Evolutionary conservation across 2,888 invertebrate species (phyloP).

Genomic region (Calliopum simillimum): DNA sequence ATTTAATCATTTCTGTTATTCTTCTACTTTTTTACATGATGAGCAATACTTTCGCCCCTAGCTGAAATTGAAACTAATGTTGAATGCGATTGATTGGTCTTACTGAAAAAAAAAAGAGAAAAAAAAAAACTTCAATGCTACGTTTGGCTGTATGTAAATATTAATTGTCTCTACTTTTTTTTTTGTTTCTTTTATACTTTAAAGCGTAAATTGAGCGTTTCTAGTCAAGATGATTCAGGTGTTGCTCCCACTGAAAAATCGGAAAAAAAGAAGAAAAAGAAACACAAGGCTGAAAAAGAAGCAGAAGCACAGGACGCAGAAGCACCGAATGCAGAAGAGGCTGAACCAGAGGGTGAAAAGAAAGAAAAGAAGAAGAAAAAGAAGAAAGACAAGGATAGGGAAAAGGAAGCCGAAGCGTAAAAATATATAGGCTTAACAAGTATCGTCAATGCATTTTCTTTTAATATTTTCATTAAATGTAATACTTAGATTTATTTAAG

Average conservation of each 20-base stretch:
- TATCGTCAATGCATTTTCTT: background rate
- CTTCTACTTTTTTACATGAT: slow-evolving; percentile 40
- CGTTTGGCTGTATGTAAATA: too few species aligned
- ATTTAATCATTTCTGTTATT: slow-evolving; percentile 24
- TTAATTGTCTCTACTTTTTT: too few species aligned
- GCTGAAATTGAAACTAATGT: slow-evolving; percentile 52
- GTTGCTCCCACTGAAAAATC: slow-evolving; percentile 64
- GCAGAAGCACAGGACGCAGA: slow-evolving; percentile 54
- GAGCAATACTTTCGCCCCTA: slow-evolving; percentile 58
- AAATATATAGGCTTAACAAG: background rate
- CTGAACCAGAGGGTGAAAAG: slow-evolving; percentile 61
- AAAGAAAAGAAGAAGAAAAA: slow-evolving; percentile 80
- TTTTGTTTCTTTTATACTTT: slow-evolving; percentile 8
- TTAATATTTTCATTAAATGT: background rate
- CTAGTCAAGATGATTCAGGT: slow-evolving; percentile 65
- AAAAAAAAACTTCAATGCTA: too few species aligned
- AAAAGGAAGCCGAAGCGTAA: slow-evolving; percentile 67
- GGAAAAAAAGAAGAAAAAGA: slow-evolving; percentile 74
- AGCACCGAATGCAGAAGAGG: slow-evolving; percentile 55
- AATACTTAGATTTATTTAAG: too few species aligned
- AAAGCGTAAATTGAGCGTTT: slow-evolving; percentile 71
- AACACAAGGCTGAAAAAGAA: slow-evolving; percentile 72
- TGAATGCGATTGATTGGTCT: slow-evolving; percentile 61
- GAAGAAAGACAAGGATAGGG: slow-evolving; percentile 78
- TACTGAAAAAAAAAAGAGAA: slow-evolving; percentile 48